phyloP scores from a whole-genome alignment of 1,140 invertebrate species.

The Coptotermes formosanus region DNA sequence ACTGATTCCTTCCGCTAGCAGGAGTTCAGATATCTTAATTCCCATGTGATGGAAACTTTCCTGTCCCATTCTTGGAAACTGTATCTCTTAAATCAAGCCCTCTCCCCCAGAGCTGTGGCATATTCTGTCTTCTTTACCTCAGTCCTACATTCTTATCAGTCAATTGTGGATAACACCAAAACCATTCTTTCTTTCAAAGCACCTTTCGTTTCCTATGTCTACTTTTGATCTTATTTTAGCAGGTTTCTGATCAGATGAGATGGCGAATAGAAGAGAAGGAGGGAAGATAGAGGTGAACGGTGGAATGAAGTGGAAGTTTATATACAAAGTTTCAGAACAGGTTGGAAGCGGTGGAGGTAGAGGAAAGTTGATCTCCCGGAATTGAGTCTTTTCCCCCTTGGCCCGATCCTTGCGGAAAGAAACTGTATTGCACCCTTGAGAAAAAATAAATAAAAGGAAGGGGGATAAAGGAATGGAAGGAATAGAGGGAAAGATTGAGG shows the following conservation, averaged over 20 bases:
- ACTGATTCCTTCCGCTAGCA: neutral
- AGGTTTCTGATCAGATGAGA: neutral
- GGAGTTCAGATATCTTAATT: neutral
- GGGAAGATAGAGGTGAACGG: neutral
- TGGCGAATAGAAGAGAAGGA: neutral
- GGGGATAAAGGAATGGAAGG: neutral
- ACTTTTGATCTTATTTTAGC: neutral
- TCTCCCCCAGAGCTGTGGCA: neutral
- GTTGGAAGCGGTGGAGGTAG: neutral
- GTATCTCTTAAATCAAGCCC: neutral
- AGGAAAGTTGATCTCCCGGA: neutral
- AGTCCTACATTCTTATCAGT: neutral
- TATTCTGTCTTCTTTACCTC: neutral
- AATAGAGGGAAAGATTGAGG: neutral
- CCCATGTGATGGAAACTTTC: neutral
- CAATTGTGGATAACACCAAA: conserved; percentile 14
- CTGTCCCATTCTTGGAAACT: neutral
- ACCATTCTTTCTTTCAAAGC: neutral
- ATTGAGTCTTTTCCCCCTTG: conserved; percentile 13
- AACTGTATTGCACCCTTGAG: conserved; percentile 10
- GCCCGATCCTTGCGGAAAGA: neutral
- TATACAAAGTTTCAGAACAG: conserved; percentile 13
- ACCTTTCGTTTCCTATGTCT: neutral
- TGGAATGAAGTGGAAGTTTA: neutral
- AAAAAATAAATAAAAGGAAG: neutral